Evolutionary conservation across 2,113 vertebrate species (phyloP).

Genomic region (Thalassoma bifasciatum): DNA sequence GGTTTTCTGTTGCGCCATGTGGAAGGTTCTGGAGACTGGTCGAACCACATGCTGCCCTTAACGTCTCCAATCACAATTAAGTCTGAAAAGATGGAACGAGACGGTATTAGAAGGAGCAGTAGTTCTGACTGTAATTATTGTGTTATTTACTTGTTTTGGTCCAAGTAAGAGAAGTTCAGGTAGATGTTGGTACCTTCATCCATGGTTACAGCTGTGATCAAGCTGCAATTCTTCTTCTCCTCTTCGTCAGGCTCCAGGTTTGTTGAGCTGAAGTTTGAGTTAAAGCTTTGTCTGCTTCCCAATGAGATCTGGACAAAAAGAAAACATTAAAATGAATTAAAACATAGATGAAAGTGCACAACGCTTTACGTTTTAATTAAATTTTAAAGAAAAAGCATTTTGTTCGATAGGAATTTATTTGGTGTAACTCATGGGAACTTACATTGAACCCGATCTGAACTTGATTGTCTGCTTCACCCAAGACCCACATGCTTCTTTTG

Average conservation of each 20-base stretch:
- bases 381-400: too few species aligned
- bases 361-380: too few species aligned
- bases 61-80: constrained; percentile 80
- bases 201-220: constrained; percentile 64
- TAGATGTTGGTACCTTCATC: constrained; percentile 39
- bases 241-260: accelerated
- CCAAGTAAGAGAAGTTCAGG: neutral
- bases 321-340: neutral
- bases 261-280: neutral
- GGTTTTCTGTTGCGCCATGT: constrained; percentile 71
- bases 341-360: too few species aligned
- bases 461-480: accelerated
- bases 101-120: neutral
- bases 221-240: neutral
- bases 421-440: constrained; percentile 30
- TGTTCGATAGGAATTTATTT: too few species aligned
- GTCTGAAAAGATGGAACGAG: constrained; percentile 54
- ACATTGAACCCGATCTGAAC: constrained; percentile 67
- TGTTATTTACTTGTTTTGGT: neutral
- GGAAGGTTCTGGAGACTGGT: constrained; percentile 26
- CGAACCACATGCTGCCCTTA: constrained; percentile 82
- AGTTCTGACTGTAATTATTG: neutral
- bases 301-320: constrained; percentile 60
- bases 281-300: accelerated
- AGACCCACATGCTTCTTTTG: constrained; percentile 74